Evolutionary conservation across 2,888 invertebrate genomes (phyloP).

Genomic region (Margaritifera margaritifera): DNA sequence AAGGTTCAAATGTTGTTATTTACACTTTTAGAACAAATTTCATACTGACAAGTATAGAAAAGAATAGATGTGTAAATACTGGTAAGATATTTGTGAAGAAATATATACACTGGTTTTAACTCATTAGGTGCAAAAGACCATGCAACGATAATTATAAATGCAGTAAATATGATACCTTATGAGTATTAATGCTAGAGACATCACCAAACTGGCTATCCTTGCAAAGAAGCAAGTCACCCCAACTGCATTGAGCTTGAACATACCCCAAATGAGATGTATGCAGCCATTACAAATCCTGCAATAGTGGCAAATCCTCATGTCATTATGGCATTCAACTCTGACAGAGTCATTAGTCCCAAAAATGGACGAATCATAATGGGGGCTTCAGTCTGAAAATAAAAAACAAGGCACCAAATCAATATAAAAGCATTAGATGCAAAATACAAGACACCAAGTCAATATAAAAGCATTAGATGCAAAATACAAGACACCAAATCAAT

Average conservation of each 20-base stretch:
- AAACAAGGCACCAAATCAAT: conserved; percentile 15
- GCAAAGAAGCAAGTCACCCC: no score
- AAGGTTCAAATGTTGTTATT: no score
- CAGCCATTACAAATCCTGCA: conserved; percentile 91
- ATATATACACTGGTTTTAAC: no score
- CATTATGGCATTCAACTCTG: conserved; percentile 95
- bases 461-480: background rate
- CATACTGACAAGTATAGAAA: no score
- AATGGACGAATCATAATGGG: conserved; percentile 92
- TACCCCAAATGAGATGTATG: conserved; percentile 92
- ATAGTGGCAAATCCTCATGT: conserved; percentile 96
- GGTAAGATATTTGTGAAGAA: no score
- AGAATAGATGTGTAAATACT: no score
- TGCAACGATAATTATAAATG: no score
- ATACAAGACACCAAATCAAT: conserved; percentile 15
- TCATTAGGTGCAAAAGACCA: no score
- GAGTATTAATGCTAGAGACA: no score
- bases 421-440: background rate
- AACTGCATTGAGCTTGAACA: conserved; percentile 14
- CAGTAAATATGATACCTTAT: no score
- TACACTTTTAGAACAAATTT: no score
- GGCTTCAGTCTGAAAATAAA: conserved; percentile 86
- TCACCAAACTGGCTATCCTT: no score
- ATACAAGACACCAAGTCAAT: conserved; percentile 15
- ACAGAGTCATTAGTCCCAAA: conserved; percentile 85